phyloP scores from a whole-genome alignment of 2,113 vertebrate species.

The Campylomormyrus numenius region DNA sequence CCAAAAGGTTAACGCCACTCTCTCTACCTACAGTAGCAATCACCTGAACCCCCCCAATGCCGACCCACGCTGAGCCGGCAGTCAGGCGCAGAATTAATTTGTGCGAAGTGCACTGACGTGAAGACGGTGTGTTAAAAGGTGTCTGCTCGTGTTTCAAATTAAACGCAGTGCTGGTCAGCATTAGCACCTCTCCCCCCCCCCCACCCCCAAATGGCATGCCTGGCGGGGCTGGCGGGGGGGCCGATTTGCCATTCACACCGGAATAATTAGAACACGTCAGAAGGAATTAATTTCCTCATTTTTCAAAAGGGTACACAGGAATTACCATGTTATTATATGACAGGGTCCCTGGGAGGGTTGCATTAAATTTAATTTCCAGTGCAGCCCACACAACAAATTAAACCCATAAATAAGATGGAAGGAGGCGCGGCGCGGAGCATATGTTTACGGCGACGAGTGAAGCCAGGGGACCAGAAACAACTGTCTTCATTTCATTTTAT shows the following conservation, averaged over 20 bases:
- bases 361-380: conserved; percentile 99
- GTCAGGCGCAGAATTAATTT: conserved; percentile 74
- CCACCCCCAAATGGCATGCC: conserved; percentile 66
- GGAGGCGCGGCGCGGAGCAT: conserved; percentile 98
- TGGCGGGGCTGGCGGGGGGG: conserved; percentile 57
- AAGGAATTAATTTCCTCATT: conserved; percentile 99
- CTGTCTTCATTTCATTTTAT: conserved; percentile 99
- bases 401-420: conserved; percentile 99
- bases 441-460: conserved; percentile 99
- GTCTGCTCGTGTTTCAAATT: conserved; percentile 99
- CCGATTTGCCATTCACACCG: conserved; percentile 91
- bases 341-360: conserved; percentile 99
- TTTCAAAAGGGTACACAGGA: conserved; percentile 99
- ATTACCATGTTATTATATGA: conserved; percentile 99
- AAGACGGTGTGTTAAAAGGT: conserved; percentile 99
- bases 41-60: not conserved
- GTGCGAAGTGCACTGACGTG: conserved; percentile 95
- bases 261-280: conserved; percentile 99
- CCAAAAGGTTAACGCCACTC: not conserved
- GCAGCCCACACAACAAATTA: conserved; percentile 99
- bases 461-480: conserved; percentile 99
- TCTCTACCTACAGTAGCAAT: not conserved
- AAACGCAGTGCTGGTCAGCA: conserved; percentile 99
- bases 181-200: conserved; percentile 83
- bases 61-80: too few species aligned